Percentiles rank a stretch among this genome's conserved stretches.
Conservation (phyloP, 2,797 vertebrate genomes). For the Rhinophrynus dorsalis region DNA sequence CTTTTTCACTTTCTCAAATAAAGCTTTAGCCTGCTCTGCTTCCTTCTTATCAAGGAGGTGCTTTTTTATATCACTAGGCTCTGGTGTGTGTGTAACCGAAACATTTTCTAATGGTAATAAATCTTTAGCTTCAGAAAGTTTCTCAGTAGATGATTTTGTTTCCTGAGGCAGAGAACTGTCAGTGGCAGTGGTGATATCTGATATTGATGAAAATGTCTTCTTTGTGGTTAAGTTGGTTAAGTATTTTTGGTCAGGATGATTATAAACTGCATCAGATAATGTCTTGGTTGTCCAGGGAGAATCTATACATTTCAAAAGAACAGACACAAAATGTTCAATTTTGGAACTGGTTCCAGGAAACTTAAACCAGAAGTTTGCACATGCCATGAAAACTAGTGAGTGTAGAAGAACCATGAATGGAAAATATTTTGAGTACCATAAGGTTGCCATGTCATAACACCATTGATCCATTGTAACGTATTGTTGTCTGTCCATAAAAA, state of each 20-base stretch:
- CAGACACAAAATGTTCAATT: conserved; percentile 33
- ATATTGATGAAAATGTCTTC: background rate
- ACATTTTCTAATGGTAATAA: background rate
- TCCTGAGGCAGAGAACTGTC: background rate
- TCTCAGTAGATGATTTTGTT: no score
- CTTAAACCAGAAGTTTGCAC: conserved; percentile 38
- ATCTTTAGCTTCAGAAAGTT: background rate
- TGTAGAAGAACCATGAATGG: conserved; percentile 29
- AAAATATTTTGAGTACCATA: conserved; percentile 38
- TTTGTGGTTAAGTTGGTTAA: background rate
- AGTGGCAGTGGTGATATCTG: background rate
- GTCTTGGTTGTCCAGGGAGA: conserved; percentile 27
- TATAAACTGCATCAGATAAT: conserved; percentile 28
- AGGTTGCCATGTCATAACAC: conserved; percentile 32
- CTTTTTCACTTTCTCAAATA: conserved; percentile 43
- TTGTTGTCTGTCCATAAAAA: conserved; percentile 72
- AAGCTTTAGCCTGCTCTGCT: conserved; percentile 39
- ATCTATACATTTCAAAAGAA: conserved; percentile 32
- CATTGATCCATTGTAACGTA: conserved; percentile 75
- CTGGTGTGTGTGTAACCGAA: background rate
- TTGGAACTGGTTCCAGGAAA: conserved; percentile 43
- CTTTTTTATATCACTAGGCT: background rate
- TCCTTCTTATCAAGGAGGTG: conserved; percentile 31
- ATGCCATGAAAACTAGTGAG: conserved; percentile 17
- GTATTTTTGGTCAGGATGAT: background rate